Evolutionary conservation across 2,113 vertebrate genomes (phyloP).

Genomic region (Antennarius striatus): DNA sequence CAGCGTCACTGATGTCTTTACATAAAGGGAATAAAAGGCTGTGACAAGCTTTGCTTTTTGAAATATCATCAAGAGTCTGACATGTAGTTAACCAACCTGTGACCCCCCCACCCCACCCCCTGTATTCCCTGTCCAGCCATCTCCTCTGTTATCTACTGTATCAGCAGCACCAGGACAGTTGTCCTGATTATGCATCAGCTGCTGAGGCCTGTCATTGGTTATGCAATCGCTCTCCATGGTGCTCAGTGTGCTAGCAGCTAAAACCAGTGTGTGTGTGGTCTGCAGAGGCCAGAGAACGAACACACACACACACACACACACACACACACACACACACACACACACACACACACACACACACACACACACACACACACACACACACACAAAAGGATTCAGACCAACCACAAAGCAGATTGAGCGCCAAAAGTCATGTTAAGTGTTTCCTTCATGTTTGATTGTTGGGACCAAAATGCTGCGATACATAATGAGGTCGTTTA

Average conservation of each 20-base stretch:
- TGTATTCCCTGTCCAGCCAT: slow-evolving; percentile 23
- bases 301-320: not conserved
- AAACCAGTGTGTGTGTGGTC: slow-evolving; percentile 11
- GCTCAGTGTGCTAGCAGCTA: slow-evolving; percentile 23
- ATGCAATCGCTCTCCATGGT: slow-evolving; percentile 48
- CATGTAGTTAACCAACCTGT: slow-evolving; percentile 26
- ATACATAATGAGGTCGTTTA: too few relatives aligned
- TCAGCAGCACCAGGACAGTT: slow-evolving; percentile 56
- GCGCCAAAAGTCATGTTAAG: too few relatives aligned
- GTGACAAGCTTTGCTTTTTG: not conserved
- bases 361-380: slow-evolving; percentile 3
- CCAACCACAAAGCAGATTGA: too few relatives aligned
- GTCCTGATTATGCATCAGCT: slow-evolving; percentile 47
- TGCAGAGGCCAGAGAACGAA: slow-evolving; percentile 31
- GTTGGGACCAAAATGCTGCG: too few relatives aligned
- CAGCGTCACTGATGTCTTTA: too few relatives aligned
- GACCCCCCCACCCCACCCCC: slow-evolving; percentile 20
- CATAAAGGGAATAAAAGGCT: too few relatives aligned
- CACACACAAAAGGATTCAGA: too few relatives aligned
- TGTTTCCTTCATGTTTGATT: too few relatives aligned
- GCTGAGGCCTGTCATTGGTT: slow-evolving; percentile 53
- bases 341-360: slow-evolving; percentile 18
- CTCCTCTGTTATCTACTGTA: slow-evolving; percentile 46
- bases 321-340: too few relatives aligned
- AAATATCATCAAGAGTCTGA: slow-evolving; percentile 22